Conservation (phyloP, 2,113 vertebrate genomes). For the Cyrtonyx montezumae region DNA sequence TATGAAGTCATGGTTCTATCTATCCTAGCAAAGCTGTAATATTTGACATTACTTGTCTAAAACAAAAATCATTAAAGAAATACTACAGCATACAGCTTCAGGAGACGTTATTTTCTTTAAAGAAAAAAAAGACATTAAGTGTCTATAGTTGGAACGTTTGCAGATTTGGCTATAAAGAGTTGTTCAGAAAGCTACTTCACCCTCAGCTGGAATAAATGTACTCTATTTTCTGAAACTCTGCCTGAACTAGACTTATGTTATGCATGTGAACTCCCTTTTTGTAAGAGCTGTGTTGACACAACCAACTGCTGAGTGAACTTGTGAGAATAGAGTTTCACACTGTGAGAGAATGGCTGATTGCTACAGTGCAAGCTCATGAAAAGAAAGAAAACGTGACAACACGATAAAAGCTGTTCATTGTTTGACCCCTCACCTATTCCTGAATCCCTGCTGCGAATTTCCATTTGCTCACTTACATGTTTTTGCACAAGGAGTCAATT, state of each 20-base stretch:
- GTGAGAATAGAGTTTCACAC: constrained; percentile 62
- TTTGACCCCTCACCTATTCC: constrained; percentile 59
- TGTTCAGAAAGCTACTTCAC: constrained; percentile 8
- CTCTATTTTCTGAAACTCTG: constrained; percentile 25
- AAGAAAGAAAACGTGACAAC: constrained; percentile 68
- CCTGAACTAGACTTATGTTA: constrained; percentile 54
- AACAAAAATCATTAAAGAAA: background rate
- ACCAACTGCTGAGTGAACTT: constrained; percentile 75
- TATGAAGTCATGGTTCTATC: background rate
- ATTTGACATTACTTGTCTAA: background rate
- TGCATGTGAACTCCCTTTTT: constrained; percentile 65
- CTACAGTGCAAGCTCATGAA: constrained; percentile 36
- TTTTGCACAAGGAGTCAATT: background rate
- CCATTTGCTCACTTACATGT: constrained; percentile 55
- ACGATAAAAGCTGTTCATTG: constrained; percentile 63
- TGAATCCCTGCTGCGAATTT: constrained; percentile 37
- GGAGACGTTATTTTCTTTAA: background rate
- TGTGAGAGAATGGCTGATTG: constrained; percentile 69
- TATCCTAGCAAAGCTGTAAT: background rate
- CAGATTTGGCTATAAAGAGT: background rate
- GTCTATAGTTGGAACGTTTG: background rate
- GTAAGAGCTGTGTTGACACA: constrained; percentile 74
- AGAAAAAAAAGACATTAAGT: background rate
- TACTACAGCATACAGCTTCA: background rate
- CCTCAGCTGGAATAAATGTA: constrained; percentile 33